phyloP scores from a whole-genome alignment of 2,113 vertebrate genomes.

The Struthidea cinerea region DNA sequence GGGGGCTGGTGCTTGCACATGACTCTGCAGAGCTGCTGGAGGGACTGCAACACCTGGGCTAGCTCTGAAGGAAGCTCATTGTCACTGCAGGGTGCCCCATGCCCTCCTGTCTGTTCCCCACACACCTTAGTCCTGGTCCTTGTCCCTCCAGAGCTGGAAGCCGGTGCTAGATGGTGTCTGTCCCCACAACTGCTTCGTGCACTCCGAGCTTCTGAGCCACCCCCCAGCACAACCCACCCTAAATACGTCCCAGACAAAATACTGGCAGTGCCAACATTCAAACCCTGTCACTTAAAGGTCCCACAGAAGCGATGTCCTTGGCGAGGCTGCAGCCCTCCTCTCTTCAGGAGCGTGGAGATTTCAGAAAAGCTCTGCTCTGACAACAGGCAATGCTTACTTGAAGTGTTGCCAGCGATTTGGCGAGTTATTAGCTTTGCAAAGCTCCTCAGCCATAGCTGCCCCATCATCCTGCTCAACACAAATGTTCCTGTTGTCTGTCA shows the following conservation, averaged over 20 bases:
- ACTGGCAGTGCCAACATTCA: neutral
- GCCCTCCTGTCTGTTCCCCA: neutral
- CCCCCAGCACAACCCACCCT: accelerated
- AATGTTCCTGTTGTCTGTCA: neutral
- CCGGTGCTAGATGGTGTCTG: neutral
- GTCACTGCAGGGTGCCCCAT: neutral
- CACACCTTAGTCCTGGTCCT: neutral
- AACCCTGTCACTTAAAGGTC: neutral
- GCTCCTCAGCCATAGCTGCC: neutral
- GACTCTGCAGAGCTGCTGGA: neutral
- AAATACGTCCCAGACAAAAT: neutral
- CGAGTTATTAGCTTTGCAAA: neutral
- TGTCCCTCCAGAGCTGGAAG: neutral
- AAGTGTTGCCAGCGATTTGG: neutral
- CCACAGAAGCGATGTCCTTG: neutral
- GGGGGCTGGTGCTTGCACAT: neutral
- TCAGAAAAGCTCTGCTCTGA: neutral
- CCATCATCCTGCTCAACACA: neutral
- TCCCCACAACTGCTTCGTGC: neutral
- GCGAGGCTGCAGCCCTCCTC: neutral
- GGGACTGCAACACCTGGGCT: neutral
- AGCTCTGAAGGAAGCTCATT: neutral
- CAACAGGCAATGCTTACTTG: neutral
- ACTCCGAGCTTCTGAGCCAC: neutral
- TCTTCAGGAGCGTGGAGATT: neutral